Conservation (phyloP, 2,797 vertebrate species). For the Spea hammondii region DNA sequence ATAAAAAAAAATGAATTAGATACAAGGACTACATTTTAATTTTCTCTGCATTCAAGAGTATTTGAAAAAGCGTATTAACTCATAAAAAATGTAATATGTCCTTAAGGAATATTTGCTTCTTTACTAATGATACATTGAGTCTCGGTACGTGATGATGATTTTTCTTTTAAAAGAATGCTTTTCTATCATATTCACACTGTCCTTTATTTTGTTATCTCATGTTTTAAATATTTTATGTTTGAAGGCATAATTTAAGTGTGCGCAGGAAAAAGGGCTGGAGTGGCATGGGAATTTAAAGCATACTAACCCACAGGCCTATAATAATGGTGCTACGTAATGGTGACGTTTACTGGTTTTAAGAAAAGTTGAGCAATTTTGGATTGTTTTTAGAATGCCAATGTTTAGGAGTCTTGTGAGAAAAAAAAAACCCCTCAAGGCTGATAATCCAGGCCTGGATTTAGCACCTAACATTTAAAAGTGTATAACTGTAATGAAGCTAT, state of each 20-base stretch:
- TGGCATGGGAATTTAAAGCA: too few relatives aligned
- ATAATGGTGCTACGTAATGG: too few relatives aligned
- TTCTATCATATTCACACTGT: slow-evolving; percentile 7
- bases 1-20: slow-evolving; percentile 47
- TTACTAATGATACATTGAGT: background rate
- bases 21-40: slow-evolving; percentile 27
- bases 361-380: too few relatives aligned
- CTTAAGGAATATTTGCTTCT: slow-evolving; percentile 7
- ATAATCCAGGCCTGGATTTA: too few relatives aligned
- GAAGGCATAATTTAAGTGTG: too few relatives aligned
- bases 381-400: too few relatives aligned
- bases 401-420: too few relatives aligned
- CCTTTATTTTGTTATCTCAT: background rate
- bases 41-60: slow-evolving; percentile 13
- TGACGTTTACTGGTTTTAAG: too few relatives aligned
- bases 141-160: background rate
- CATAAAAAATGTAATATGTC: slow-evolving; percentile 25
- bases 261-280: too few relatives aligned
- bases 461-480: background rate
- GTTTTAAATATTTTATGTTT: too few relatives aligned
- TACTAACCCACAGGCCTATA: too few relatives aligned
- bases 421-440: too few relatives aligned
- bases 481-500: background rate
- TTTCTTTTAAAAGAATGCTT: background rate
- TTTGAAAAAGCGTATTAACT: background rate